Evolutionary conservation across 2,797 vertebrate genomes (phyloP).

Genomic region (Dermochelys coriacea): DNA sequence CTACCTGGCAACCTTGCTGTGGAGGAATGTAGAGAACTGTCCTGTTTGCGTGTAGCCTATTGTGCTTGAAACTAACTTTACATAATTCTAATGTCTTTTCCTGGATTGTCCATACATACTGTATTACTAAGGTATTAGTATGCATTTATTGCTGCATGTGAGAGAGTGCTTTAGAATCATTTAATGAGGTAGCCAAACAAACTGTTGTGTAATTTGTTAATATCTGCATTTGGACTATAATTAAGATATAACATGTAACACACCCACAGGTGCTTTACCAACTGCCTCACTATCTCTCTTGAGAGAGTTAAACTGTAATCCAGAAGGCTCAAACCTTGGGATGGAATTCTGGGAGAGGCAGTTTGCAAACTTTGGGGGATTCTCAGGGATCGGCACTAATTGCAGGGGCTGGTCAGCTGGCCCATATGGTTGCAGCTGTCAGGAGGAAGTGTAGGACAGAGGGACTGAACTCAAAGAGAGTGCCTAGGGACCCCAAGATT

Average conservation of each 20-base stretch:
- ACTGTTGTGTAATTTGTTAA: constrained; percentile 70
- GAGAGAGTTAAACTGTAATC: too few species aligned
- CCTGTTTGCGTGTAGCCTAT: constrained; percentile 26
- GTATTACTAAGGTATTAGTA: constrained; percentile 25
- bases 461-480: too few species aligned
- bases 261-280: too few species aligned
- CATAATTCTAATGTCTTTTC: constrained; percentile 38
- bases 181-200: constrained; percentile 74
- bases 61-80: constrained; percentile 1
- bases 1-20: not conserved
- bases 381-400: too few species aligned
- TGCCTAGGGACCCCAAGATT: too few species aligned
- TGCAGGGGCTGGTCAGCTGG: too few species aligned
- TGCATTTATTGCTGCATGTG: constrained; percentile 53
- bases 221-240: constrained; percentile 74
- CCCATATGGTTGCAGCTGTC: too few species aligned
- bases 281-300: too few species aligned
- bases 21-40: constrained; percentile 29
- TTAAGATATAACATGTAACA: constrained; percentile 51
- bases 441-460: too few species aligned
- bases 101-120: not conserved
- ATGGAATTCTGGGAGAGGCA: too few species aligned
- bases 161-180: constrained; percentile 41
- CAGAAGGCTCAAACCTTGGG: too few species aligned
- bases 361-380: too few species aligned